Evolutionary conservation across 2,797 vertebrate genomes (phyloP).

Genomic region (Arctocebus calabarensis): DNA sequence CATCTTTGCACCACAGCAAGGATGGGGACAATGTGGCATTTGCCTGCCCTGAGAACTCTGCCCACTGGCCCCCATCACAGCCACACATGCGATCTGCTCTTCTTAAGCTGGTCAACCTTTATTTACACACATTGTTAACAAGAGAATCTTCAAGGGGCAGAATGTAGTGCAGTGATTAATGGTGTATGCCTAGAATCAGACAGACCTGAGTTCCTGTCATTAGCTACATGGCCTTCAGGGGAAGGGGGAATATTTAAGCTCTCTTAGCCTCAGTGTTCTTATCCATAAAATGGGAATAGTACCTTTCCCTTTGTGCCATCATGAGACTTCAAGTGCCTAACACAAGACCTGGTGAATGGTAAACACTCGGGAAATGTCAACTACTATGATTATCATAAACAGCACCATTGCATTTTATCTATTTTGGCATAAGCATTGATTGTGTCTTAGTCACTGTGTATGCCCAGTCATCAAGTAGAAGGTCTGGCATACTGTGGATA

Average conservation of each 20-base stretch:
- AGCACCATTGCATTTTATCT: not conserved
- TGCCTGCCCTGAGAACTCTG: not conserved
- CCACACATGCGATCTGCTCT: not conserved
- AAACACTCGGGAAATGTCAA: not conserved
- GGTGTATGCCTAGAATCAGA: not conserved
- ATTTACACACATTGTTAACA: not conserved
- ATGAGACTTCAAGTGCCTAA: not conserved
- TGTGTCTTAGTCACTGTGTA: not conserved
- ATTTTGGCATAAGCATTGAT: not conserved
- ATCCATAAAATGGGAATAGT: conserved; percentile 13
- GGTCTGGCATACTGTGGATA: not conserved
- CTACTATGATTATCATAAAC: not conserved
- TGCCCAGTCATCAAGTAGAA: not conserved
- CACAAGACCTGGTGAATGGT: not conserved
- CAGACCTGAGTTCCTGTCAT: not conserved
- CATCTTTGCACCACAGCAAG: not conserved
- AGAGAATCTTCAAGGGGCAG: not conserved
- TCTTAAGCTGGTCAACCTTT: not conserved
- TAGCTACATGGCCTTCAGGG: not conserved
- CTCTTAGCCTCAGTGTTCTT: not conserved
- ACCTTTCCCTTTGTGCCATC: not conserved
- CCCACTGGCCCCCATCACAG: not conserved
- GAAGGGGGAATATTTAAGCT: not conserved
- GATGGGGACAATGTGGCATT: not conserved
- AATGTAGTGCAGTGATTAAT: not conserved